phyloP scores from a whole-genome alignment of 2,113 vertebrate genomes.

The Callionymus lyra region DNA sequence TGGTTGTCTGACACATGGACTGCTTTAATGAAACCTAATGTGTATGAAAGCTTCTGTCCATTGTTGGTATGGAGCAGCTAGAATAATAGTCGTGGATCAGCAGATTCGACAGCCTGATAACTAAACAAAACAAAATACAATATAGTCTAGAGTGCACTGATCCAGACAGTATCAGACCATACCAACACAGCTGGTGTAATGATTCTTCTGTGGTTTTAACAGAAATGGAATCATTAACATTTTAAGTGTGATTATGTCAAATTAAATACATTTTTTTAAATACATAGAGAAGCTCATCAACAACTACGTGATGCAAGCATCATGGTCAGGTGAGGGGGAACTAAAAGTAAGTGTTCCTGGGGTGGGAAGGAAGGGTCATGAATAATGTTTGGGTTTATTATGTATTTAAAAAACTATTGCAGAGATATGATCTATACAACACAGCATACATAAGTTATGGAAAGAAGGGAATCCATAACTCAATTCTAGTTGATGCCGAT shows the following conservation, averaged over 20 bases:
- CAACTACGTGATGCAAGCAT: slow-evolving; percentile 14
- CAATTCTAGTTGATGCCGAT: no score
- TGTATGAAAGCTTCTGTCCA: background rate
- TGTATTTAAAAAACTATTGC: no score
- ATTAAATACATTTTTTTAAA: no score
- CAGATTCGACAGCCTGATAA: background rate
- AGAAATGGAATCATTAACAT: no score
- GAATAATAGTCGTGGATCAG: slow-evolving; percentile 1
- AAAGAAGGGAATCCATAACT: no score
- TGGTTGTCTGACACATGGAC: slow-evolving; percentile 12
- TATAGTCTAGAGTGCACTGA: background rate
- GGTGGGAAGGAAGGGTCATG: slow-evolving; percentile 28
- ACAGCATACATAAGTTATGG: no score
- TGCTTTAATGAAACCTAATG: slow-evolving; percentile 2
- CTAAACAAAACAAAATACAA: background rate
- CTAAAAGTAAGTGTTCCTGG: slow-evolving; percentile 6
- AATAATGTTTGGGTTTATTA: slow-evolving; percentile 18
- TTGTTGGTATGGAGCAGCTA: slow-evolving; percentile 5
- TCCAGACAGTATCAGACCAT: no score
- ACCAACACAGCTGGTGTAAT: no score
- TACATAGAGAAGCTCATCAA: background rate
- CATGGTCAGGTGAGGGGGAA: slow-evolving; percentile 11
- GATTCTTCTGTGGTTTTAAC: no score
- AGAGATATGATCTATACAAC: no score
- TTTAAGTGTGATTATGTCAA: no score